Conservation (phyloP, 1,140 invertebrate genomes). For the Condylostylus longicornis region DNA sequence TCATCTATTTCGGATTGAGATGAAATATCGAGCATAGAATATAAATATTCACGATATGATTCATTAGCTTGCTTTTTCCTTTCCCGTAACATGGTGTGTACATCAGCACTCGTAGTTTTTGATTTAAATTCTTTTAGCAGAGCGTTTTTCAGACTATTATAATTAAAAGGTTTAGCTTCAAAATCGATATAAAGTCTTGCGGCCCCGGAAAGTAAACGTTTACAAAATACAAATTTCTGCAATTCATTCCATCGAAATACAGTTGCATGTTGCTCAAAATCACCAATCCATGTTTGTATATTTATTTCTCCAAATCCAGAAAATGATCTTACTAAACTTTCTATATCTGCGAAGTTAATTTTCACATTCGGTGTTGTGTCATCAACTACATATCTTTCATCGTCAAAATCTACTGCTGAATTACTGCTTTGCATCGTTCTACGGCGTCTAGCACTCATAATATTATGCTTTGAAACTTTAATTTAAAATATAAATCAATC, state of each 20-base stretch:
- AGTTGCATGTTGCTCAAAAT: slow-evolving; percentile 17
- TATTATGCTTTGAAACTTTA: no score
- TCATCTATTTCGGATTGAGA: not conserved
- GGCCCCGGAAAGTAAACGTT: slow-evolving; percentile 11
- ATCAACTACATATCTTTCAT: no score
- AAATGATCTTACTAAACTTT: no score
- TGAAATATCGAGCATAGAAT: not conserved
- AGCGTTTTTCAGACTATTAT: not conserved
- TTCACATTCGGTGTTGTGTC: no score
- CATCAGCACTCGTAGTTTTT: not conserved
- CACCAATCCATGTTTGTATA: slow-evolving; percentile 11
- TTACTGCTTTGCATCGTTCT: no score
- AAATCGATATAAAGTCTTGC: slow-evolving; percentile 12
- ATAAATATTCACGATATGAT: not conserved
- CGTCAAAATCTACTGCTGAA: no score
- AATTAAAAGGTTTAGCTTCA: slow-evolving; percentile 1
- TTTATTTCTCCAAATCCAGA: slow-evolving; percentile 9
- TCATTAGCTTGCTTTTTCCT: not conserved
- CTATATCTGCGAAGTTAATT: no score
- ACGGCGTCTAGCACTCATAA: no score
- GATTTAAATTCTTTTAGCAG: slow-evolving; percentile 1
- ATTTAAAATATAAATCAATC: no score
- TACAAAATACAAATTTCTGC: slow-evolving; percentile 18
- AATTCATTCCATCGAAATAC: slow-evolving; percentile 14
- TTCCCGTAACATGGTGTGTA: not conserved